phyloP scores from a whole-genome alignment of 2,888 invertebrate species.

The Sceliomorpha sp. region DNA sequence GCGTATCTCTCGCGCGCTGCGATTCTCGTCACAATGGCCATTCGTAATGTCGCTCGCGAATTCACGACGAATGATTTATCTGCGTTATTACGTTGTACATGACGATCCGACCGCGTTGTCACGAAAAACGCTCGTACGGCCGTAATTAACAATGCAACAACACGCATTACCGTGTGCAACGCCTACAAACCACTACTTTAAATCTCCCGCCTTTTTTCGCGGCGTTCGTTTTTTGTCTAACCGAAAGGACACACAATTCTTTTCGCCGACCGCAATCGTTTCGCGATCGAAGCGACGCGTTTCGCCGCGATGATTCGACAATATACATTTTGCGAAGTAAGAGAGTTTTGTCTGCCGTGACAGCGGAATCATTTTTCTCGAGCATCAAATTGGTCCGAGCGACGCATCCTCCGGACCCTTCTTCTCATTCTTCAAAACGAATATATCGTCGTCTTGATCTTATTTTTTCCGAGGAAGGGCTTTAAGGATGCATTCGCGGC shows the following conservation, averaged over 20 bases:
- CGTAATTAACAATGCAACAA: conserved; percentile 39
- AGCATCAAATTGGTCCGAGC: too few species aligned
- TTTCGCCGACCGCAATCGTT: conserved; percentile 6
- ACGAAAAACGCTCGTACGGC: conserved; percentile 35
- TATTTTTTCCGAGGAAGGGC: too few species aligned
- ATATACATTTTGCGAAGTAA: too few species aligned
- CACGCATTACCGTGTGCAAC: conserved; percentile 9
- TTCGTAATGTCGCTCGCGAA: conserved; percentile 51
- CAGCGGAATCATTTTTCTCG: too few species aligned
- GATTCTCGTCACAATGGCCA: conserved; percentile 43
- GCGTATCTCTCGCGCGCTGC: conserved; percentile 28
- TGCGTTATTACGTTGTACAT: conserved; percentile 48
- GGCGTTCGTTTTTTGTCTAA: too few species aligned
- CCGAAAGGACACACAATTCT: conserved; percentile 23
- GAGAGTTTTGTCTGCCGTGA: too few species aligned
- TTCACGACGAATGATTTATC: conserved; percentile 54
- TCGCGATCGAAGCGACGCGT: conserved; percentile 2
- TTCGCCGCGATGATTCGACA: too few species aligned
- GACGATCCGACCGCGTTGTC: conserved; percentile 30
- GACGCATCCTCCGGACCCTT: too few species aligned
- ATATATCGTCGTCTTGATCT: conserved; percentile 21
- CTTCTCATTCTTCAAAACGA: too few species aligned
- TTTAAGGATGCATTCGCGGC: conserved; percentile 17
- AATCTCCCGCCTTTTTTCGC: conserved; percentile 26
- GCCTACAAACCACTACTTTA: conserved; percentile 21